Evolutionary conservation across 2,888 invertebrate species (phyloP).

Genomic region (Schizaphis graminum): DNA sequence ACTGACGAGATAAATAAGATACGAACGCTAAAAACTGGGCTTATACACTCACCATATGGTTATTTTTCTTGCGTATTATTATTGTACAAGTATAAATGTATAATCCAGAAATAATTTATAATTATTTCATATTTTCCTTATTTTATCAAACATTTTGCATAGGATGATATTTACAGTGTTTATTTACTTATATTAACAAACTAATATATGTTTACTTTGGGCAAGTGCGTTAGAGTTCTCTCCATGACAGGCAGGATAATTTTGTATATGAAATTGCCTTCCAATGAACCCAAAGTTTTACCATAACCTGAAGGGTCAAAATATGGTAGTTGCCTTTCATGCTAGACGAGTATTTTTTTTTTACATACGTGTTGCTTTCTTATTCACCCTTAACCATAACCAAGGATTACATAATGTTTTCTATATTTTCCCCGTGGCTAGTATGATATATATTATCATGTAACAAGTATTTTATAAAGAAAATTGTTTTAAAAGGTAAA

Average conservation of each 20-base stretch:
- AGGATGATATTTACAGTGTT: background rate
- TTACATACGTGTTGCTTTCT: background rate
- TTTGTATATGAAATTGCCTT: background rate
- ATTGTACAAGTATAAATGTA: background rate
- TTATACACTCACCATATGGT: background rate
- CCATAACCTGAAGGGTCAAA: constrained; percentile 20
- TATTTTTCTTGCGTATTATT: background rate
- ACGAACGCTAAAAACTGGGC: background rate
- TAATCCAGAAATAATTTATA: background rate
- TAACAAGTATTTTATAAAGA: background rate
- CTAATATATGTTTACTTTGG: background rate
- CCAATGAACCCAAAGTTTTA: constrained; percentile 19
- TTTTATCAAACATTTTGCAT: background rate
- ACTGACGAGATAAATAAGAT: background rate
- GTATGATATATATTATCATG: background rate
- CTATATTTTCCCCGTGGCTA: background rate
- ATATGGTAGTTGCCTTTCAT: constrained; percentile 27
- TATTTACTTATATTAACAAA: background rate
- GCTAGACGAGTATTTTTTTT: background rate
- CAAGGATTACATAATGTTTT: background rate
- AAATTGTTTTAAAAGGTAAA: background rate
- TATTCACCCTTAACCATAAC: background rate
- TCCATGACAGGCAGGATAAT: background rate
- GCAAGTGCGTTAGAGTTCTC: background rate
- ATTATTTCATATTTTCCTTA: background rate